Percentiles rank a stretch among this genome's conserved stretches.
These are phyloP conservation scores for Plagodis pulveraria DNA, from an alignment of 2,888 invertebrate species.

Conservation along the genomic window DNA sequence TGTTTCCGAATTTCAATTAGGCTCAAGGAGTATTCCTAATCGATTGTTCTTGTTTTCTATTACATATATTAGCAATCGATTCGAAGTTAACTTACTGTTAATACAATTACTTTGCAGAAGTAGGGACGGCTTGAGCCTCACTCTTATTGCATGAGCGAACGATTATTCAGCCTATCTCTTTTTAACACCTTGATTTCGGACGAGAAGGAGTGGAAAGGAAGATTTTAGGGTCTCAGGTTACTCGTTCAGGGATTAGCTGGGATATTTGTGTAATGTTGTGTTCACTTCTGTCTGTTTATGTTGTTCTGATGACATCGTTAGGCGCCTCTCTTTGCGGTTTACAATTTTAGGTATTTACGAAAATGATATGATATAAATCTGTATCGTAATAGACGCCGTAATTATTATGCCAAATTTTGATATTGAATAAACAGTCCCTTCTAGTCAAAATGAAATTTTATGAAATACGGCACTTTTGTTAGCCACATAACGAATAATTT, in stretches of 20 bases:
- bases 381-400: conserved; percentile 4
- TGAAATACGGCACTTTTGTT: too few species aligned
- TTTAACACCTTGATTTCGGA: conserved; percentile 16
- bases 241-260: conserved; percentile 36
- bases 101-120: conserved; percentile 14
- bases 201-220: conserved; percentile 23
- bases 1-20: too few species aligned
- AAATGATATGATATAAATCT: conserved; percentile 14
- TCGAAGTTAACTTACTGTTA: conserved; percentile 14
- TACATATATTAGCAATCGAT: too few species aligned
- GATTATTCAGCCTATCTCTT: conserved; percentile 25
- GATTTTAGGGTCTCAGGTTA: conserved; percentile 26
- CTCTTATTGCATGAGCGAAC: conserved; percentile 28
- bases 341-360: conserved; percentile 18
- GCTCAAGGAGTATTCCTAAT: too few species aligned
- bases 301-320: conserved; percentile 38
- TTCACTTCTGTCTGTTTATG: conserved; percentile 37
- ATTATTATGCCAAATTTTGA: conserved; percentile 1
- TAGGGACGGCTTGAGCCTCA: conserved; percentile 24
- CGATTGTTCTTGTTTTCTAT: too few species aligned
- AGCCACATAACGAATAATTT: too few species aligned
- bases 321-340: conserved; percentile 27
- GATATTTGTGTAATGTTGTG: conserved; percentile 41
- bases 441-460: neutral
- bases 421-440: neutral